Conservation (phyloP, 2,888 invertebrate genomes). For the Luffia ferchaultella region DNA sequence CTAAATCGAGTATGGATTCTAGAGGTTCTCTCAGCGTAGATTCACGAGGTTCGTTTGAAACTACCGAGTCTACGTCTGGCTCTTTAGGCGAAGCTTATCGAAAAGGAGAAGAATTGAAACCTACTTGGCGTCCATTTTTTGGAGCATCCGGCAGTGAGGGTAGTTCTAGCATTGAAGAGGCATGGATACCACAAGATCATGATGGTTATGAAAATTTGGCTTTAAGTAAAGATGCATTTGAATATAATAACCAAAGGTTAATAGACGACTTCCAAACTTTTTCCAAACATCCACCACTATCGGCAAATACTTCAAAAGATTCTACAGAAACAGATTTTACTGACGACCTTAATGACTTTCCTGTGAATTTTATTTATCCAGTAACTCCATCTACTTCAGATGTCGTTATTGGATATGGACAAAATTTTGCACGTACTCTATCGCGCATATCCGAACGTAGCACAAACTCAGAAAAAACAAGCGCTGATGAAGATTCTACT, state of each 20-base stretch:
- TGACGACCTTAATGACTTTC: constrained; percentile 80
- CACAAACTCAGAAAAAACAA: constrained; percentile 88
- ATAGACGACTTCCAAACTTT: constrained; percentile 60
- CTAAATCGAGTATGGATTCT: constrained; percentile 71
- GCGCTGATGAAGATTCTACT: constrained; percentile 83
- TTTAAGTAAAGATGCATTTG: constrained; percentile 53
- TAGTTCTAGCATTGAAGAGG: constrained; percentile 86
- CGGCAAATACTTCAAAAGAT: constrained; percentile 58
- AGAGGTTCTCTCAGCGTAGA: constrained; percentile 72
- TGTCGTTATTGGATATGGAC: constrained; percentile 75
- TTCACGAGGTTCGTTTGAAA: constrained; percentile 75
- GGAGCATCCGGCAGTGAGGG: constrained; percentile 81
- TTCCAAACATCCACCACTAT: constrained; percentile 54
- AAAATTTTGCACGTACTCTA: constrained; percentile 80
- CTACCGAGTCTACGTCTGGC: constrained; percentile 78
- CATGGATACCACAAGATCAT: constrained; percentile 79
- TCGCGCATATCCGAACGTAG: constrained; percentile 89
- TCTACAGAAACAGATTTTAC: constrained; percentile 73
- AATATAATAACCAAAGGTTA: constrained; percentile 48
- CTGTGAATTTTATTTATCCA: constrained; percentile 78
- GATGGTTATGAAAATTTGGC: constrained; percentile 68
- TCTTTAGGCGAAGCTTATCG: constrained; percentile 76
- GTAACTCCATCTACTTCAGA: constrained; percentile 69
- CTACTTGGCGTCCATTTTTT: constrained; percentile 85
- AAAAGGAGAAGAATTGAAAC: constrained; percentile 76